Conservation (phyloP, 2,888 invertebrate species). For the Tetranychus piercei region DNA sequence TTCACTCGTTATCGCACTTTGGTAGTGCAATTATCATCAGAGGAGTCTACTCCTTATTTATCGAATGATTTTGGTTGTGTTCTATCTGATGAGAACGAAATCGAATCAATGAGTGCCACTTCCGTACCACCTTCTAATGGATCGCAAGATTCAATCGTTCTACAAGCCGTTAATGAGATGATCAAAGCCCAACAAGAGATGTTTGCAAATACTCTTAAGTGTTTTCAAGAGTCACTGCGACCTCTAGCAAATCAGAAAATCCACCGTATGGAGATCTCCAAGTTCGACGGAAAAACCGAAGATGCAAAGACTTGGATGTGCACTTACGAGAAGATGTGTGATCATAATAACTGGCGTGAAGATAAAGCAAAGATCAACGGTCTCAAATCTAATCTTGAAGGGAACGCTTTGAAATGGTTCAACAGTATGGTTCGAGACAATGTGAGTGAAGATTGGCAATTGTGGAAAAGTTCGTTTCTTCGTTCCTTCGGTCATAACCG, state of each 20-base stretch:
- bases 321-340: conserved; percentile 1
- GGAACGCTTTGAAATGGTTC: conserved; percentile 5
- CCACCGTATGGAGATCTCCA: neutral
- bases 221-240: neutral
- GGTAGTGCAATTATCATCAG: neutral
- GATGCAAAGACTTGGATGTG: conserved; percentile 11
- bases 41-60: neutral
- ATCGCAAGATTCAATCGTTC: no score
- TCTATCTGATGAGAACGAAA: no score
- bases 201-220: neutral
- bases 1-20: neutral
- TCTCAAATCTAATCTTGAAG: conserved; percentile 11
- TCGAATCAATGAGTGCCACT: no score
- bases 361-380: neutral
- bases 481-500: conserved; percentile 9
- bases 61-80: neutral
- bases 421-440: neutral
- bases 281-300: conserved; percentile 11
- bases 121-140: no score
- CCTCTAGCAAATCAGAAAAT: neutral
- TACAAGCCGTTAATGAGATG: neutral
- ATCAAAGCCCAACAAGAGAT: neutral
- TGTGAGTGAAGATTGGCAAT: neutral
- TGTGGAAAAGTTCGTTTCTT: conserved; percentile 7
- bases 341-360: neutral